A percentile compares a stretch with the other conserved stretches of the same genome.
These are phyloP conservation scores for Philaenus spumarius DNA, from an alignment of 1,140 invertebrate genomes.

Conservation along the genomic window DNA sequence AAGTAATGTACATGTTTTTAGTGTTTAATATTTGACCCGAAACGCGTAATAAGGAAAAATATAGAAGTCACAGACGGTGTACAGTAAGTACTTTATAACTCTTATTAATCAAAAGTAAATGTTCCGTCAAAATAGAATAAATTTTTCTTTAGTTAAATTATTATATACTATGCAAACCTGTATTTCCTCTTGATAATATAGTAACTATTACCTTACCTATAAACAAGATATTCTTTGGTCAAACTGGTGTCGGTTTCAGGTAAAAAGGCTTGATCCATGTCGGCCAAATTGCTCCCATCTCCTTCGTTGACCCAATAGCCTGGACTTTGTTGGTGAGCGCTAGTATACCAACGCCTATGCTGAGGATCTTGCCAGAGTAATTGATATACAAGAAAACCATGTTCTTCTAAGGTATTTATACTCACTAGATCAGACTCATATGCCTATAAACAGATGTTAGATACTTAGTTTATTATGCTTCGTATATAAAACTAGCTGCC, in stretches of 20 bases:
- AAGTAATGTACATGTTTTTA: too few relatives aligned
- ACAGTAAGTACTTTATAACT: too few relatives aligned
- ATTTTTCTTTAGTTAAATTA: too few relatives aligned
- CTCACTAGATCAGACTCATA: constrained; percentile 74
- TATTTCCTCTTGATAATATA: too few relatives aligned
- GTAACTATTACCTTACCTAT: too few relatives aligned
- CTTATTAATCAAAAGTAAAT: too few relatives aligned
- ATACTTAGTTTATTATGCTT: neutral
- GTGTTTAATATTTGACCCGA: too few relatives aligned
- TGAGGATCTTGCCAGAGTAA: constrained; percentile 75
- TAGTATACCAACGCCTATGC: constrained; percentile 80
- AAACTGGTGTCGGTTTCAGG: constrained; percentile 45
- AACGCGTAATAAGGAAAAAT: too few relatives aligned
- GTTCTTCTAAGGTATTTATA: constrained; percentile 76
- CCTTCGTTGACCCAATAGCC: constrained; percentile 77
- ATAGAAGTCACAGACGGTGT: too few relatives aligned
- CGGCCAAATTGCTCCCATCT: constrained; percentile 66
- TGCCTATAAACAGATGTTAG: constrained; percentile 20
- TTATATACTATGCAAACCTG: too few relatives aligned
- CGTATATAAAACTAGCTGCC: neutral
- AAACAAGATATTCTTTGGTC: constrained; percentile 51
- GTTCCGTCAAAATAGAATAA: too few relatives aligned
- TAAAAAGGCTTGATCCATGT: constrained; percentile 77
- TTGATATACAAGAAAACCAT: constrained; percentile 74
- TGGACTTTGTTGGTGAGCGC: constrained; percentile 61